Evolutionary conservation across 1,140 invertebrate genomes (phyloP).

Genomic region (Leptinotarsa undecemlineata): DNA sequence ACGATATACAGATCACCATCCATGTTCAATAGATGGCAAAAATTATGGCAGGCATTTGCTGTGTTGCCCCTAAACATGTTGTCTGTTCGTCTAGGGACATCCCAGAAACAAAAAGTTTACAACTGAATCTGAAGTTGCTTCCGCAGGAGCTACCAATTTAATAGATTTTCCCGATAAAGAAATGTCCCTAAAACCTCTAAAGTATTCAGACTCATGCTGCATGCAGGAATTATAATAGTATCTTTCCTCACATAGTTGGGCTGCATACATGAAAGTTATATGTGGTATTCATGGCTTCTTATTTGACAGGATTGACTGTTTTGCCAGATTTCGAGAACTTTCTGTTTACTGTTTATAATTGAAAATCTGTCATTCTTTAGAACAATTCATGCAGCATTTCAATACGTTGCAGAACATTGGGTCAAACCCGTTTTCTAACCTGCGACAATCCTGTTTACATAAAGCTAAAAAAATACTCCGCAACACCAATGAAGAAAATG

Average conservation of each 20-base stretch:
- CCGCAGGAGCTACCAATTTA: background rate
- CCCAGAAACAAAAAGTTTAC: background rate
- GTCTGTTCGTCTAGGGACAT: background rate
- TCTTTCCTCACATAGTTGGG: background rate
- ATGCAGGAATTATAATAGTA: background rate
- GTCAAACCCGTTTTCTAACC: background rate
- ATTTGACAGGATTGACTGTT: background rate
- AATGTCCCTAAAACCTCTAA: conserved; percentile 17
- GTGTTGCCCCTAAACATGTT: background rate
- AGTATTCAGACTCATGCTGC: background rate
- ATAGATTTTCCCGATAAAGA: background rate
- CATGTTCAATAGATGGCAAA: conserved; percentile 3
- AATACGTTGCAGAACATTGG: conserved; percentile 7
- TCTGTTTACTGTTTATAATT: background rate
- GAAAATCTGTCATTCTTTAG: background rate
- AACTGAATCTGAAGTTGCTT: background rate
- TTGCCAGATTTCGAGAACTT: background rate
- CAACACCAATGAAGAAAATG: background rate
- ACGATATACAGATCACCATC: conserved; percentile 1
- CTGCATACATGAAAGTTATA: background rate
- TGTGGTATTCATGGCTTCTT: background rate
- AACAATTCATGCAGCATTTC: background rate
- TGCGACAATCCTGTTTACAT: background rate
- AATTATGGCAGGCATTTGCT: background rate
- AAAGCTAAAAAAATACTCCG: background rate